Percentiles rank a stretch among this genome's conserved stretches.
phyloP scores from a whole-genome alignment of 2,113 vertebrate species.

The Alligator sinensis region DNA sequence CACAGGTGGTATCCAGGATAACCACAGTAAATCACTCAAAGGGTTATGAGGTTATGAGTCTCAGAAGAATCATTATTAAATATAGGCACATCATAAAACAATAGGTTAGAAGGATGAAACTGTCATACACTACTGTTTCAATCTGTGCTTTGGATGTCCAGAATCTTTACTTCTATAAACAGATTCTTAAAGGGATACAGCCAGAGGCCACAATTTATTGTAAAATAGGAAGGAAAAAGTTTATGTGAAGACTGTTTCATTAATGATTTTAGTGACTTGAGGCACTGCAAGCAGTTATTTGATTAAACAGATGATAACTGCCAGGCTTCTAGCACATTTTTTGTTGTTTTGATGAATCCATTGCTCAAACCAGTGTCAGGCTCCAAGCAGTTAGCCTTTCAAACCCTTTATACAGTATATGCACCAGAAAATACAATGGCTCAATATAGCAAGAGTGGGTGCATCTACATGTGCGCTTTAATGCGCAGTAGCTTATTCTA shows the following conservation, averaged over 20 bases:
- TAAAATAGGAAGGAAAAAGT: neutral
- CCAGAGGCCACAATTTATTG: neutral
- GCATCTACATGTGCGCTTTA: too few species aligned
- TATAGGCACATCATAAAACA: slow-evolving; percentile 54
- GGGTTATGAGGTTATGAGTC: slow-evolving; percentile 56
- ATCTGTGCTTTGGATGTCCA: neutral
- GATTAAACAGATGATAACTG: neutral
- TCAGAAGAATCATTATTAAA: slow-evolving; percentile 66
- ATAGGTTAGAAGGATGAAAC: slow-evolving; percentile 26
- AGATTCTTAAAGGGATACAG: neutral
- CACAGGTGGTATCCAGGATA: slow-evolving; percentile 64
- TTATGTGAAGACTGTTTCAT: neutral
- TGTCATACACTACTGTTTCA: neutral
- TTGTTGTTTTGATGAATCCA: neutral
- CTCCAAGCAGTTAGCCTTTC: neutral
- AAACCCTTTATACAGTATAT: rapidly evolving
- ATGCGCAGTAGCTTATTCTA: too few species aligned
- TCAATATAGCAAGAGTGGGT: neutral
- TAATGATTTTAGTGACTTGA: neutral
- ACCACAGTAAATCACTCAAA: slow-evolving; percentile 66
- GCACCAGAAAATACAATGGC: neutral
- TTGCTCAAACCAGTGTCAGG: neutral
- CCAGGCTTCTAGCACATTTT: neutral
- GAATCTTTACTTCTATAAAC: slow-evolving; percentile 1
- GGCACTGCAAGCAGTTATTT: neutral